Base-by-base conservation (phyloP, 2,888 invertebrate species). In the Zonitis immaculata region DNA sequence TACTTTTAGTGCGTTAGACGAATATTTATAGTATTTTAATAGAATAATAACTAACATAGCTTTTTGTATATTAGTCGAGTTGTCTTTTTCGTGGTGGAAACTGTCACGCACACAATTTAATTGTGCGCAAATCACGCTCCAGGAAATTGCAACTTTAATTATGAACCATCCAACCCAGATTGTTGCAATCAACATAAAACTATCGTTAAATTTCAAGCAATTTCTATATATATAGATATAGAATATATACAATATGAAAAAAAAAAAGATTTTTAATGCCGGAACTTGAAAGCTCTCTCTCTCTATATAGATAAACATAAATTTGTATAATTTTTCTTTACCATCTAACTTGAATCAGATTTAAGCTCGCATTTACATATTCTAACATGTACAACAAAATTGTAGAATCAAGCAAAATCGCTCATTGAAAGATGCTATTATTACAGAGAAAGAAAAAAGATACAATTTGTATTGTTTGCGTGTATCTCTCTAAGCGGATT, bases 71-170 rank as follows among this genome's bases (percentile, higher is more conserved):
- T 22, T 22, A 22, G 9, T 6, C 1, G 20, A 39, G 6, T 20
- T 39, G 18, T 39, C 18, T n/a, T 20, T 8, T 4, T 6, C 12
- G 9, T 11, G 20, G 16, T 39, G 25, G 49, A 53, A 42, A 53
- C 45, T 53, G 52, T 53, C 52, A 53, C 42, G 44, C 47, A 49
- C 54, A 49, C 42, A 43, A 50, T 47, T 54, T 49, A 53, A 52
- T 43, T 44, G 49, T 53, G 46, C 45, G 45, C 45, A 30, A 48
- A 43, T 47, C 25, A 28, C 39, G 20, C 39, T 11, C 39, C 11
- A 39, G 39, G 11, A 39, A 35, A 20, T 11, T 39, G 20, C 18
- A 6, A 9, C 6, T 39, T 39, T 39, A 39, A 39, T 39, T 39
- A n/a, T 20, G 11, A n/a, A n/a, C n/a, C 20, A 32, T 14, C 32